A percentile compares a stretch with the other conserved stretches of the same genome.
These are phyloP conservation scores for Ondatra zibethicus DNA, from an alignment of 2,113 vertebrate genomes.

Conservation along the genomic window DNA sequence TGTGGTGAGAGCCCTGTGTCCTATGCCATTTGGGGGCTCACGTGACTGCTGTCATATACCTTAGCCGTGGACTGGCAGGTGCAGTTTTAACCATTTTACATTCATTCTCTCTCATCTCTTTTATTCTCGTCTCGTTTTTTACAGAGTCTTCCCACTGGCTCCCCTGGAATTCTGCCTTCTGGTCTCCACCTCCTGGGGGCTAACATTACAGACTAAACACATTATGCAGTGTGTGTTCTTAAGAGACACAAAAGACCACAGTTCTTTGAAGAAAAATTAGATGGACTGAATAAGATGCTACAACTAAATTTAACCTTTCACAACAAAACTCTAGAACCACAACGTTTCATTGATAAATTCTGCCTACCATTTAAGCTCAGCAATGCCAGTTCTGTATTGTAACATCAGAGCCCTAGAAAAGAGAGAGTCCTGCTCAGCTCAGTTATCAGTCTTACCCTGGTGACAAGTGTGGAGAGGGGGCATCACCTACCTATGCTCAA, in stretches of 20 bases:
- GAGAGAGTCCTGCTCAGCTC: not conserved
- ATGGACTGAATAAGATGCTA: not conserved
- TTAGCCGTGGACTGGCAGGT: not conserved
- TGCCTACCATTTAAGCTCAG: not conserved
- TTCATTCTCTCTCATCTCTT: too few species aligned
- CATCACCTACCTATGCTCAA: not conserved
- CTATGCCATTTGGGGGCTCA: not conserved
- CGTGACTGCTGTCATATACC: not conserved
- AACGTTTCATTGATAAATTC: not conserved
- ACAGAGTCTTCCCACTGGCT: not conserved
- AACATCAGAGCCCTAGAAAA: not conserved
- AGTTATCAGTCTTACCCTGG: not conserved
- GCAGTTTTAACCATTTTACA: not conserved
- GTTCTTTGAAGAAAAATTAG: not conserved
- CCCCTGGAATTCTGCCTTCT: not conserved
- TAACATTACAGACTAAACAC: not conserved
- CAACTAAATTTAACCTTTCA: not conserved
- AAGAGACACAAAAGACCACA: not conserved
- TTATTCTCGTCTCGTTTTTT: not conserved
- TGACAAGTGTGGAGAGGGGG: not conserved
- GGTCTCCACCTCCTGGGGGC: not conserved
- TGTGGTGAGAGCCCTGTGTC: rapidly evolving
- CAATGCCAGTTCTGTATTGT: not conserved
- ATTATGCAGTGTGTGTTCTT: not conserved
- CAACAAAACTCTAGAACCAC: not conserved